Base-by-base conservation (phyloP, 2,113 vertebrate genomes). In the Oreotrochilus melanogaster region DNA sequence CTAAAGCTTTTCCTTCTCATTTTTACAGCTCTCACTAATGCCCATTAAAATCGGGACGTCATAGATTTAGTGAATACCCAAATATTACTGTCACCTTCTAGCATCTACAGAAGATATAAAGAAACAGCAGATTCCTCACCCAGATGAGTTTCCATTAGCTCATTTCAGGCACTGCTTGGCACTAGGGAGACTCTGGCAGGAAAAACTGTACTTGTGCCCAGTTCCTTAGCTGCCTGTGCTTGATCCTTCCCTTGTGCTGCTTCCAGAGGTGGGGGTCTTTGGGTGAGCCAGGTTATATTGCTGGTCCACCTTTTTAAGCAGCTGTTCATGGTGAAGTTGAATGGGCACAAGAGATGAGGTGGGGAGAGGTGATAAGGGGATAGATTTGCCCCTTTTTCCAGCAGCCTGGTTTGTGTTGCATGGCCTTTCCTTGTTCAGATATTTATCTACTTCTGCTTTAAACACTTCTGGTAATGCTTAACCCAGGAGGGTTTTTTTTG, bases 161-260 rank as follows among this genome's bases (percentile, higher is more conserved):
- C 0, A 0, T 84, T 86, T 21, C 50, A 57, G 14, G 22, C 1
- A 0, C 54, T 69, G 47, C 42, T 79, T 58, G 62, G 43, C 2
- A 8, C 24, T 47, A 65, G 57, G 45, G 50, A 42, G 37, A 70
- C 0, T 0, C 23, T 48, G n/a, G 18, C 21, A 83, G 58, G 31
- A 15, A 66, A 69, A 17, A 17, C 5, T 54, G 64, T 62, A 14
- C 42, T 22, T 2, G 2, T 42, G 47, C 47, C 21, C 0, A 0
- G 4, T 39, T 83, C 33, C 31, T 73, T 35, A n/a, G 24, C 35
- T 86, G 23, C 21, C 33, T 71, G 33, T 50, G 24, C 74, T 73
- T 7, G 1, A 27, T 37, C 54, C 11, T 87, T 15, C 45, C 33
- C 39, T 76, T 1, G 0, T 56, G 35, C 45, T 54, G 13, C 37